Evolutionary conservation across 2,888 invertebrate genomes (phyloP).

Genomic region (Lordiphosa fenestrarum): DNA sequence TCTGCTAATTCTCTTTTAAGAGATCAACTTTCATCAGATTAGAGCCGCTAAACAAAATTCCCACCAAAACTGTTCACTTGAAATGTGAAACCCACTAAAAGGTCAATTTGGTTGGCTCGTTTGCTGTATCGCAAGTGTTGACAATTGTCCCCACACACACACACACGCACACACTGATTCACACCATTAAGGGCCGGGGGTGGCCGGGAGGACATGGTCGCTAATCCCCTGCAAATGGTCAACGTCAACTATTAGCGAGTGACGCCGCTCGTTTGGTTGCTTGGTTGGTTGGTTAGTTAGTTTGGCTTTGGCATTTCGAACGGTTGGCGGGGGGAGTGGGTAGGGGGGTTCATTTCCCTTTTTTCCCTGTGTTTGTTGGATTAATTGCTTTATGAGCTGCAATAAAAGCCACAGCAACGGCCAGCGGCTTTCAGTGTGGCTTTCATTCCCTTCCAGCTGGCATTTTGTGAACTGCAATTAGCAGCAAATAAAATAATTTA

Average conservation of each 20-base stretch:
- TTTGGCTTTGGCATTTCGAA: slow-evolving; percentile 8
- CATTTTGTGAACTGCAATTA: slow-evolving; percentile 70
- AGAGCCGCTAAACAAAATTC: too few species aligned
- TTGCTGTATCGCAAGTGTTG: slow-evolving; percentile 48
- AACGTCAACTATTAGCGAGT: slow-evolving; percentile 55
- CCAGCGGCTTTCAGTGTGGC: slow-evolving; percentile 17
- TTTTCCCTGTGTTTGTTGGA: slow-evolving; percentile 27
- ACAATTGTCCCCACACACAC: slow-evolving; percentile 33
- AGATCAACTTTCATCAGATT: too few species aligned
- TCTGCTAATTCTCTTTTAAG: too few species aligned
- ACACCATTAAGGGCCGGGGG: neutral
- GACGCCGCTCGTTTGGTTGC: slow-evolving; percentile 2
- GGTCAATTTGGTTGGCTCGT: slow-evolving; percentile 46
- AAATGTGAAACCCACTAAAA: slow-evolving; percentile 15
- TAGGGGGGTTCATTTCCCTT: neutral
- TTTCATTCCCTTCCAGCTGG: slow-evolving; percentile 28
- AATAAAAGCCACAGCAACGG: slow-evolving; percentile 56
- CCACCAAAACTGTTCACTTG: slow-evolving; percentile 16
- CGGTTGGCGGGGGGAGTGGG: too few species aligned
- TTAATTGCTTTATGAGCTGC: slow-evolving; percentile 74
- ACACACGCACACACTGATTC: neutral
- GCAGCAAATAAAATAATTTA: slow-evolving; percentile 75
- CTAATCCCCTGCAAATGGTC: slow-evolving; percentile 61
- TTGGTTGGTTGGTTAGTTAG: slow-evolving; percentile 51
- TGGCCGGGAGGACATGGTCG: slow-evolving; percentile 14